Evolutionary conservation across 2,797 vertebrate genomes (phyloP).

Genomic region (Gambelia wislizenii): DNA sequence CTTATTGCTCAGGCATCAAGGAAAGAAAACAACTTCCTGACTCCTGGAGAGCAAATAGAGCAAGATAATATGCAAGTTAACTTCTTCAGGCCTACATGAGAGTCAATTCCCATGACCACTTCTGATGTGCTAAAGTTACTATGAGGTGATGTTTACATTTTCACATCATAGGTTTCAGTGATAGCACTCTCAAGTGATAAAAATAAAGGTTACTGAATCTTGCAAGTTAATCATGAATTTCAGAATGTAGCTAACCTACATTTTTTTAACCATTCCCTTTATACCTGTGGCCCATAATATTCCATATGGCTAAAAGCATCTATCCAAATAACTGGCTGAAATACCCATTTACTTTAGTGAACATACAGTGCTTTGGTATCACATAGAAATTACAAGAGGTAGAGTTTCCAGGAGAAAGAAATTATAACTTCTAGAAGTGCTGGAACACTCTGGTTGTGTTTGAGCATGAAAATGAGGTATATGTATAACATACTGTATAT

Average conservation of each 20-base stretch:
- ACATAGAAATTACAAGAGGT: background rate
- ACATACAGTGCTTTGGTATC: background rate
- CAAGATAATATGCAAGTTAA: conserved; percentile 13
- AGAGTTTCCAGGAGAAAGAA: background rate
- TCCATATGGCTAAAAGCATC: background rate
- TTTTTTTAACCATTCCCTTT: background rate
- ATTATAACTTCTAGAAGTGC: too few species aligned
- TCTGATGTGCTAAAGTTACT: conserved; percentile 21
- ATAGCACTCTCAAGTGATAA: background rate
- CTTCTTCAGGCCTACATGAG: conserved; percentile 25
- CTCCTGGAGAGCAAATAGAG: conserved; percentile 35
- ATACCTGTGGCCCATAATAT: background rate
- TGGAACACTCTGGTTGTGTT: too few species aligned
- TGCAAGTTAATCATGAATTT: background rate
- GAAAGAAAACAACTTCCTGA: conserved; percentile 25
- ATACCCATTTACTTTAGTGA: background rate
- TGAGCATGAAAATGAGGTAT: too few species aligned
- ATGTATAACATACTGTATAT: too few species aligned
- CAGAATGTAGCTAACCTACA: background rate
- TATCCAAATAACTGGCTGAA: background rate
- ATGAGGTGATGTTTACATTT: conserved; percentile 24
- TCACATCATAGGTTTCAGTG: conserved; percentile 5
- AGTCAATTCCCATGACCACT: conserved; percentile 29
- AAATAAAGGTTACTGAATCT: background rate
- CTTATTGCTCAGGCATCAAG: conserved; percentile 33